Conservation (phyloP, 1,140 invertebrate genomes). For the Teleogryllus occipitalis region DNA sequence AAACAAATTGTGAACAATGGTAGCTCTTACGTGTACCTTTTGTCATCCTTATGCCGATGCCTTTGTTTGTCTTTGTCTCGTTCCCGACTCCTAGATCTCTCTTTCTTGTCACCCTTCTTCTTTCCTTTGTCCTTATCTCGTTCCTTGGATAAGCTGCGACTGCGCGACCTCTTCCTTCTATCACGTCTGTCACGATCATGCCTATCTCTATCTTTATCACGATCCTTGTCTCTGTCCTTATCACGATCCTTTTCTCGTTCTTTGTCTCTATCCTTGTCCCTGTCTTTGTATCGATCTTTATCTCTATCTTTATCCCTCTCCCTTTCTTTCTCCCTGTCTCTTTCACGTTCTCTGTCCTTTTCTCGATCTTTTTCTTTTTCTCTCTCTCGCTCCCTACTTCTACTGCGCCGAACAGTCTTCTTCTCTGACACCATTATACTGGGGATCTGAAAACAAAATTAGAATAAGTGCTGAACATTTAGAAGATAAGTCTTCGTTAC, state of each 20-base stretch:
- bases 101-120: slow-evolving; percentile 38
- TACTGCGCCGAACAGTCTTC: slow-evolving; percentile 9
- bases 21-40: not conserved
- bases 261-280: slow-evolving; percentile 24
- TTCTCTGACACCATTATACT: slow-evolving; percentile 13
- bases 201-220: slow-evolving; percentile 21
- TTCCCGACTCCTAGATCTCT: slow-evolving; percentile 32
- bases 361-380: slow-evolving; percentile 26
- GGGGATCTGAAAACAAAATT: too few relatives aligned
- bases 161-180: slow-evolving; percentile 35
- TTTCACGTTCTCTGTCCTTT: slow-evolving; percentile 28
- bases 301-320: slow-evolving; percentile 18
- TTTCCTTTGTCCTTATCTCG: slow-evolving; percentile 30
- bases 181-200: slow-evolving; percentile 32
- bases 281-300: not conserved
- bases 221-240: slow-evolving; percentile 29
- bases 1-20: too few relatives aligned
- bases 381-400: slow-evolving; percentile 33
- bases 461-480: too few relatives aligned
- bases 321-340: slow-evolving; percentile 25
- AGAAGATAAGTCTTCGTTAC: too few relatives aligned
- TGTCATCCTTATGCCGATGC: slow-evolving; percentile 16
- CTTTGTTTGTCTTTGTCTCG: slow-evolving; percentile 29
- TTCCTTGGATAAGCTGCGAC: slow-evolving; percentile 34
- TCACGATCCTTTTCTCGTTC: slow-evolving; percentile 26